Percentiles rank a stretch among this genome's conserved stretches.
These are phyloP conservation scores for Cylindroiulus punctatus DNA, from an alignment of 2,888 invertebrate genomes.

Conservation along the genomic window DNA sequence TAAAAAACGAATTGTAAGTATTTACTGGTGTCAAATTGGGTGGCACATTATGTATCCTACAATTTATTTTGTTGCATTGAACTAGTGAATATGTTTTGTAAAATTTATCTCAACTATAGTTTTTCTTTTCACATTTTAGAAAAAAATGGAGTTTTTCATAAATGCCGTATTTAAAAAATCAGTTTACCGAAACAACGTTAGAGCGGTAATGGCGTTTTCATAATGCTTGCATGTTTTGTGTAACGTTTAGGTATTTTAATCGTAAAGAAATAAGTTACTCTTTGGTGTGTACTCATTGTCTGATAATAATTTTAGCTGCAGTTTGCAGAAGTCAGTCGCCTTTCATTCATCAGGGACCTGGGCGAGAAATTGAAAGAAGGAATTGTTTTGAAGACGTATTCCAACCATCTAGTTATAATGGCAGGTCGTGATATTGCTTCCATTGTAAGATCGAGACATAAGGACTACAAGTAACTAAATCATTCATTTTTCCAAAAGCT, in stretches of 20 bases:
- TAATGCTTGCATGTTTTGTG: too few species aligned
- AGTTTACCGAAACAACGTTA: not conserved
- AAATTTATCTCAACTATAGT: not conserved
- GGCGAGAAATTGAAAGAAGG: conserved; percentile 95
- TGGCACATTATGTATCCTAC: not conserved
- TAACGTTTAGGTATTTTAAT: too few species aligned
- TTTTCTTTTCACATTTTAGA: not conserved
- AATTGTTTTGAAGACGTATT: conserved; percentile 86
- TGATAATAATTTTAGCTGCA: conserved; percentile 65
- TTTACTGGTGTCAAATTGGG: not conserved
- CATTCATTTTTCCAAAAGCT: not conserved
- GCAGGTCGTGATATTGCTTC: conserved; percentile 80
- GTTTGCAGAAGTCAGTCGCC: conserved; percentile 91
- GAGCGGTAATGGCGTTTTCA: not conserved
- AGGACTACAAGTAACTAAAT: conserved; percentile 26
- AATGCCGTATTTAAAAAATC: not conserved
- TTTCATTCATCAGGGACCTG: conserved; percentile 89
- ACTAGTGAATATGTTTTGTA: not conserved
- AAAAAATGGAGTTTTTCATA: not conserved
- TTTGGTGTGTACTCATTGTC: not conserved
- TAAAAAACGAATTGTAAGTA: not conserved
- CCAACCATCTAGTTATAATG: conserved; percentile 76
- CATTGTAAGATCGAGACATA: conserved; percentile 63
- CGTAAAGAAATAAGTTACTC: too few species aligned
- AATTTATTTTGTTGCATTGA: too few species aligned